Conservation (phyloP, 2,888 invertebrate genomes). For the Selenia dentaria region DNA sequence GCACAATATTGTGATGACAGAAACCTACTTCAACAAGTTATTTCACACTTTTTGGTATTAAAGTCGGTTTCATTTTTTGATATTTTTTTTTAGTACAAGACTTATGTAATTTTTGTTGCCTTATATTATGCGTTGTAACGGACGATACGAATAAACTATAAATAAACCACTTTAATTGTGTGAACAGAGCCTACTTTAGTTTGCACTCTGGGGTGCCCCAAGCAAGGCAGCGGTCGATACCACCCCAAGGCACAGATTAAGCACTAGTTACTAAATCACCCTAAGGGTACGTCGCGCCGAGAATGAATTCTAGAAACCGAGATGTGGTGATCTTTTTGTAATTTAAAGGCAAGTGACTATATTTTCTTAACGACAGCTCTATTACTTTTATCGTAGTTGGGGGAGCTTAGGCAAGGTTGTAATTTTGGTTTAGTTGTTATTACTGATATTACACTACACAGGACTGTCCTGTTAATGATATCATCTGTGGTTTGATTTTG, state of each 20-base stretch:
- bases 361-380: slow-evolving; percentile 8
- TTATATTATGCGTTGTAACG: no score
- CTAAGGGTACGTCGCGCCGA: slow-evolving; percentile 11
- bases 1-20: no score
- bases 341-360: slow-evolving; percentile 8
- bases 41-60: no score
- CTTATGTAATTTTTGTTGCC: no score
- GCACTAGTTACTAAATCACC: neutral
- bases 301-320: neutral
- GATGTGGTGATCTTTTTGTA: slow-evolving; percentile 9
- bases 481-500: neutral
- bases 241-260: neutral
- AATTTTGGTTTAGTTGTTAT: neutral
- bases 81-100: no score
- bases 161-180: neutral
- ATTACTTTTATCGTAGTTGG: neutral
- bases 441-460: neutral
- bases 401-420: neutral
- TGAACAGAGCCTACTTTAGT: neutral
- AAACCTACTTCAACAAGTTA: no score
- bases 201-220: neutral
- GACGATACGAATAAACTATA: no score
- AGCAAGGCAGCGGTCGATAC: slow-evolving; percentile 14
- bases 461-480: neutral
- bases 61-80: no score